Evolutionary conservation across 2,113 vertebrate genomes (phyloP).

Genomic region (Accipiter cooperii): DNA sequence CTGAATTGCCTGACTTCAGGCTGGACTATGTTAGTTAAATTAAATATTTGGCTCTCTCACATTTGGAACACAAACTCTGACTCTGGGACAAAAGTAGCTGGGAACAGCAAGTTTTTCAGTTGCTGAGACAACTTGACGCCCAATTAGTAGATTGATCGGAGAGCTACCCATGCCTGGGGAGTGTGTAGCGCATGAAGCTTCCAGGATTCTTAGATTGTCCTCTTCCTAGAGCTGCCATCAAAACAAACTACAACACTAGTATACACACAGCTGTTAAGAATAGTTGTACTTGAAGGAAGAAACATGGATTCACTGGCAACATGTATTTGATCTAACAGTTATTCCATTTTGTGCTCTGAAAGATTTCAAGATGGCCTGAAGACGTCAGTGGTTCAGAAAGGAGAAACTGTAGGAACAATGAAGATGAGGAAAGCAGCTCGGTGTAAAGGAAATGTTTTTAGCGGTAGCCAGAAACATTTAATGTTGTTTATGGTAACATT

Average conservation of each 20-base stretch:
- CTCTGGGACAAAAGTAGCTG: constrained; percentile 32
- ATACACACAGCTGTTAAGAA: not conserved
- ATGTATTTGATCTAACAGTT: not conserved
- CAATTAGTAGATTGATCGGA: constrained; percentile 7
- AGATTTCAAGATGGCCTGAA: not conserved
- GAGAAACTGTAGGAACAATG: not conserved
- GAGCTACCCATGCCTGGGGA: not conserved
- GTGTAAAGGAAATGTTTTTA: not conserved
- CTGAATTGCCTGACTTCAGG: constrained; percentile 55
- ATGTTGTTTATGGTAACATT: not conserved
- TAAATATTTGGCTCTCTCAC: constrained; percentile 23
- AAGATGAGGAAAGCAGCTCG: not conserved
- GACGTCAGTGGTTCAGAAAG: not conserved
- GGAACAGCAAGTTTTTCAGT: constrained; percentile 46
- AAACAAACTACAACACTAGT: not conserved
- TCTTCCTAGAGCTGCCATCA: not conserved
- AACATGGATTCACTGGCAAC: not conserved
- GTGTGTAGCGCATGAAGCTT: not conserved
- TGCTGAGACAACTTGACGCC: constrained; percentile 35
- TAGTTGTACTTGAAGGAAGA: not conserved
- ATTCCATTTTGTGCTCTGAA: not conserved
- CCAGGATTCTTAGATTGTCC: not conserved
- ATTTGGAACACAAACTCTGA: constrained; percentile 11
- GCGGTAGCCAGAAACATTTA: not conserved
- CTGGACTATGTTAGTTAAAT: constrained; percentile 25